Evolutionary conservation across 2,888 invertebrate species (phyloP).

Genomic region (Carterocephalus palaemon): DNA sequence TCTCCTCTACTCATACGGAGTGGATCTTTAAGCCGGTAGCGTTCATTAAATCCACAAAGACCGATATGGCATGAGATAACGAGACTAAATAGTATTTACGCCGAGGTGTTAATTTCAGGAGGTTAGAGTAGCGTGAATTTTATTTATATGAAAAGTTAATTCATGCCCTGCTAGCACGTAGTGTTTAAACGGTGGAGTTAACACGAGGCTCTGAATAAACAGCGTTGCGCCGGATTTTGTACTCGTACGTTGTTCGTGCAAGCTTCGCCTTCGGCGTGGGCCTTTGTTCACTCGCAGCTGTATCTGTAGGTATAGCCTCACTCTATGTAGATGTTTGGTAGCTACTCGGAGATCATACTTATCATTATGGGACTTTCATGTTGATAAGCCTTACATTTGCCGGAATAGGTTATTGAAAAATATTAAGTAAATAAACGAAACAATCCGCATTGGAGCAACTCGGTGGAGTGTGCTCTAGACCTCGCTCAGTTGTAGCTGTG

Average conservation of each 20-base stretch:
- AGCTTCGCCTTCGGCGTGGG: conserved; percentile 39
- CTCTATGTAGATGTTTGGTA: background rate
- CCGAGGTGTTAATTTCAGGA: conserved; percentile 78
- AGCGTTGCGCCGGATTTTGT: conserved; percentile 47
- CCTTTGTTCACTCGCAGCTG: conserved; percentile 28
- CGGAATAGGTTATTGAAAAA: background rate
- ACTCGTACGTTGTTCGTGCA: conserved; percentile 42
- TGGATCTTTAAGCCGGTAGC: conserved; percentile 15
- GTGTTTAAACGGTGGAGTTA: conserved; percentile 77
- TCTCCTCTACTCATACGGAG: conserved; percentile 11
- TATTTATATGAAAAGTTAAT: conserved; percentile 80
- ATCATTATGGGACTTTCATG: too few relatives aligned
- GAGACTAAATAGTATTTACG: conserved; percentile 74
- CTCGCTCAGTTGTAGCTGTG: too few relatives aligned
- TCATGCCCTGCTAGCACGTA: conserved; percentile 73
- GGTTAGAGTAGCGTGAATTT: conserved; percentile 78
- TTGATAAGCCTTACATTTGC: background rate
- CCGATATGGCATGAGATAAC: conserved; percentile 62
- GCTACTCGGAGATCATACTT: too few relatives aligned
- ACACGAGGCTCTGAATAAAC: conserved; percentile 73
- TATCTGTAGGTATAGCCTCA: conserved; percentile 16
- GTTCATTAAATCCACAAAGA: conserved; percentile 31
- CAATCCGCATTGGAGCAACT: too few relatives aligned
- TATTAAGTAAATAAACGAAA: too few relatives aligned
- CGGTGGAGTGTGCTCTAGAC: too few relatives aligned